phyloP scores from a whole-genome alignment of 2,888 invertebrate species.

The Dendrolimus pini region DNA sequence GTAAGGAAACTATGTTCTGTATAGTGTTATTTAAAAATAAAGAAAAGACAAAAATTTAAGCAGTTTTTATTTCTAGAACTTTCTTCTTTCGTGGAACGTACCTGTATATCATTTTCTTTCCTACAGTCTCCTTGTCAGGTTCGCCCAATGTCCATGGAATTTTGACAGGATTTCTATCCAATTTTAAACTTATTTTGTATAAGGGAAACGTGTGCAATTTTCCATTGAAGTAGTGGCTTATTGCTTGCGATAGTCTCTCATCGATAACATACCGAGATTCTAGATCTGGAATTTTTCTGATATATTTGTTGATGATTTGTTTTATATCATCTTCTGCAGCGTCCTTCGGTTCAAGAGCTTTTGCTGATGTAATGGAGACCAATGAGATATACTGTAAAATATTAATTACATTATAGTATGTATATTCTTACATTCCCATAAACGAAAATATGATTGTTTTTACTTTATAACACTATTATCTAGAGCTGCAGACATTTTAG shows the following conservation, averaged over 20 bases:
- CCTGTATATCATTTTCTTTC: slow-evolving; percentile 13
- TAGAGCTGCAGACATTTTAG: too few relatives aligned
- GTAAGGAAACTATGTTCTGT: too few relatives aligned
- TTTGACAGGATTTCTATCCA: slow-evolving; percentile 52
- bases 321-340: slow-evolving; percentile 29
- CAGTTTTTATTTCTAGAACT: slow-evolving; percentile 9
- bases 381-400: slow-evolving; percentile 21
- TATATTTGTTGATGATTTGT: slow-evolving; percentile 34
- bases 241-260: slow-evolving; percentile 39
- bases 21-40: background rate
- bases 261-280: slow-evolving; percentile 46
- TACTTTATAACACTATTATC: too few relatives aligned
- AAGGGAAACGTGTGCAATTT: slow-evolving; percentile 51
- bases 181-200: slow-evolving; percentile 49
- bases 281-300: slow-evolving; percentile 42
- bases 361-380: slow-evolving; percentile 13
- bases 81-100: slow-evolving; percentile 19
- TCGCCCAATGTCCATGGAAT: slow-evolving; percentile 52
- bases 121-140: slow-evolving; percentile 10
- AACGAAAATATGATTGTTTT: too few relatives aligned
- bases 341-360: slow-evolving; percentile 23
- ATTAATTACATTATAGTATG: too few relatives aligned
- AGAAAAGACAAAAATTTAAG: slow-evolving; percentile 2
- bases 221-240: slow-evolving; percentile 42
- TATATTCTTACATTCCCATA: too few relatives aligned